Conservation (phyloP, 2,888 invertebrate genomes). For the Nomada goodeniana region DNA sequence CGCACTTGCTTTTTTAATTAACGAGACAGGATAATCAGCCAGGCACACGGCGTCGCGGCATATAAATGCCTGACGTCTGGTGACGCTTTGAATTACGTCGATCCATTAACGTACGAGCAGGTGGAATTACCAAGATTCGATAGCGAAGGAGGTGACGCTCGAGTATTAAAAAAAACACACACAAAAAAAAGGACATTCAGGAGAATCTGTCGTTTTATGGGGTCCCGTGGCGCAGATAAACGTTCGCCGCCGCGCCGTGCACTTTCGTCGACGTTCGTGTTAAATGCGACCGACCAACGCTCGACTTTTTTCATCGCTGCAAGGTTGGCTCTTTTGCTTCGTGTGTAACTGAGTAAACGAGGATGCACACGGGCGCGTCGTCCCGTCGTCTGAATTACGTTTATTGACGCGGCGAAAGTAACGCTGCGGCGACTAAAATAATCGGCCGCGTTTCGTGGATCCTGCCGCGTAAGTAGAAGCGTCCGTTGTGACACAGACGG, state of each 20-base stretch:
- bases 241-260: constrained; percentile 40
- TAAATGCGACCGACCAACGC: constrained; percentile 38
- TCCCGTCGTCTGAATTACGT: constrained; percentile 46
- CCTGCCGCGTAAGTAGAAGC: constrained; percentile 18
- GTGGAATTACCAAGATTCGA: constrained; percentile 56
- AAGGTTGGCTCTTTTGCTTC: neutral
- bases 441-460: constrained; percentile 28
- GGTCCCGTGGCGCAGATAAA: constrained; percentile 54
- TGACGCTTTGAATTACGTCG: constrained; percentile 43
- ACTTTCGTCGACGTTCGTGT: constrained; percentile 51
- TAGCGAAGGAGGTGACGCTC: constrained; percentile 41
- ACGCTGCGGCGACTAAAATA: constrained; percentile 32
- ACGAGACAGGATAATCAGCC: constrained; percentile 27
- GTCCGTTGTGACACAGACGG: constrained; percentile 29
- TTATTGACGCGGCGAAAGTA: constrained; percentile 47
- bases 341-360: constrained; percentile 25
- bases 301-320: constrained; percentile 43
- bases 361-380: constrained; percentile 12
- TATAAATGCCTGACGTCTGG: neutral
- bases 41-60: neutral
- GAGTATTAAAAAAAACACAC: constrained; percentile 40
- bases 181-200: constrained; percentile 46
- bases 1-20: constrained; percentile 39
- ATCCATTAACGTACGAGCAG: constrained; percentile 43
- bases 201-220: constrained; percentile 56